Evolutionary conservation across 1,140 invertebrate genomes (phyloP), one percentile per base, ranked within the genome.

Genomic region (Trichogramma pretiosum): DNA sequence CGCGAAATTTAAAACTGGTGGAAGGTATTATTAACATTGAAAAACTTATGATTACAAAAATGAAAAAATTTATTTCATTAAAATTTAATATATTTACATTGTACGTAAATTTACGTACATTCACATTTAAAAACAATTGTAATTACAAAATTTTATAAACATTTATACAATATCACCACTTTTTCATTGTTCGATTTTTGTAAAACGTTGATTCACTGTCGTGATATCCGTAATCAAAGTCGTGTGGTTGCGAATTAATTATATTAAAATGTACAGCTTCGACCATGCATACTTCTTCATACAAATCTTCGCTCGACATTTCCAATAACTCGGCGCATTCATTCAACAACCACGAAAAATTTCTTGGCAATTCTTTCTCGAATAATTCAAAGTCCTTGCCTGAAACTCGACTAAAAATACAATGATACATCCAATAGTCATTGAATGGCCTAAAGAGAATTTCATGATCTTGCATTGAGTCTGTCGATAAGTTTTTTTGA

Each of bases 331-430:
- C 50, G 2, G 75, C 68, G 46, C 74, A 76, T 37, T 73, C 72
- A 19, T 70, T 69, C 5, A 78, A 50, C 3, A 78, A 50, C 76
- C 76, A 78, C 17, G 63, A 62, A 49, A 77, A 78, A 56, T 57
- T 73, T 13, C 53, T 30, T 2, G 76, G 72, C 11, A 78, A 63
- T 10, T 65, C 52, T 24, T 57, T 60, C 52, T 70, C 56, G 0
- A 75, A 58, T 23, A 67, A 28, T 23, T 65, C 52, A 19, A 70
- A 70, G 46, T 62, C 56, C 17, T 64, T 61, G 5, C 26, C 21
- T n/a, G 58, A 61, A 5, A 62, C 56, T 1, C 48, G 43, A 43
- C 57, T 59, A 30, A 65, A 61, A 18, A 55, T 55, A 33, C 61
- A 60, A 5, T 65, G 57, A 18, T 63, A 63, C 52, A 67, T 62